A percentile compares a stretch with the other conserved stretches of the same genome.
These are phyloP conservation scores for Speoplatyrhinus poulsoni DNA, from an alignment of 2,113 vertebrate species.

Conservation along the genomic window DNA sequence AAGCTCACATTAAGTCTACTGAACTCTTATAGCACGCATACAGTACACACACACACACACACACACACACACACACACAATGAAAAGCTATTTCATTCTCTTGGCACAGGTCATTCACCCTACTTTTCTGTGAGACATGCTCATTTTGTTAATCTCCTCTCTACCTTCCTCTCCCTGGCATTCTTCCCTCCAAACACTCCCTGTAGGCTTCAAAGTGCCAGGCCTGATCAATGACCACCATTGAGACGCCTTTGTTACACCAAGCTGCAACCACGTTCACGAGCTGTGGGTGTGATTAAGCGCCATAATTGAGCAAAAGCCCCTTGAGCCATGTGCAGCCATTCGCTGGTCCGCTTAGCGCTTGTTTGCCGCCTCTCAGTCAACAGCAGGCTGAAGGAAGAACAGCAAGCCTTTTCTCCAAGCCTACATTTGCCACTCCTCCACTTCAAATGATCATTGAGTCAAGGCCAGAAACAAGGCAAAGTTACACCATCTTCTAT, in stretches of 20 bases:
- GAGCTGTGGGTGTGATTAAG: constrained; percentile 43
- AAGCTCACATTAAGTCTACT: too few relatives aligned
- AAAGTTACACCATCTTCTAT: constrained; percentile 11
- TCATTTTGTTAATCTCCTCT: constrained; percentile 34
- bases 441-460: background rate
- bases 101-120: constrained; percentile 18
- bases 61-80: background rate
- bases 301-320: constrained; percentile 38
- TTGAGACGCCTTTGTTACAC: constrained; percentile 24
- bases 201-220: constrained; percentile 43
- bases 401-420: background rate
- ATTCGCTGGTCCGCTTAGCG: constrained; percentile 8
- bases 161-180: constrained; percentile 18
- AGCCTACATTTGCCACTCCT: background rate
- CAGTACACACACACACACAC: background rate
- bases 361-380: constrained; percentile 20
- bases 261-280: constrained; percentile 47
- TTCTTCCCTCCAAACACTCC: constrained; percentile 34
- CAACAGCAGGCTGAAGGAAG: constrained; percentile 11
- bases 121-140: constrained; percentile 17
- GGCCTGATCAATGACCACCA: constrained; percentile 53
- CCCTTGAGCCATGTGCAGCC: constrained; percentile 10
- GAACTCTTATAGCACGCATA: background rate
- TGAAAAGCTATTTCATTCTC: background rate
- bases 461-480: background rate